Base-by-base conservation (phyloP, 2,888 invertebrate species). In the Seladonia tumulorum region DNA sequence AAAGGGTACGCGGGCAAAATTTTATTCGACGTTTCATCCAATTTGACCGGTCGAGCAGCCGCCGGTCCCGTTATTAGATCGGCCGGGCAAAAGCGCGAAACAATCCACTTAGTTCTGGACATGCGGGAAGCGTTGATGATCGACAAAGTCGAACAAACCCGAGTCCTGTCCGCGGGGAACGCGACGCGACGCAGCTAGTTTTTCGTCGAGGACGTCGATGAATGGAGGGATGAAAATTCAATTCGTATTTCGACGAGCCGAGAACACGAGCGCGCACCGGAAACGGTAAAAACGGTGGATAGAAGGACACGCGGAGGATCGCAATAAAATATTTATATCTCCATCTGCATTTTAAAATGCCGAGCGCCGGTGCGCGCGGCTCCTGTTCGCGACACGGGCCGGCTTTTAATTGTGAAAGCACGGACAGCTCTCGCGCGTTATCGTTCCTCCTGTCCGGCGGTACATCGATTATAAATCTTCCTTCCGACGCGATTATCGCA, bases 261-360 rank as follows among this genome's bases (percentile, higher is more conserved):
- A 35, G 68, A 66, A 8, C n/a, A 10, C 1, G n/a, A n/a, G 53
- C n/a, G n/a, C 53, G 10, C 53, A n/a, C 35, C 39, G 68, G 68
- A 70, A 70, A 70, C 39, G 39, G 39, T 70, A 39, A 22, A 66
- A 70, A 70, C 42, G 68, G 22, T 22, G 10, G 39, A 12, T 16
- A 22, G 22, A 22, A 39, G 39, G 68, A 70, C 60, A 60, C 53
- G 79, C 39, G 53, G 79, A 76, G 89, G 77, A 85, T 89, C 89
- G 88, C 86, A 90, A 70, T 92, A 91, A 92, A 92, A 92, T 91
- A 92, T 93, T 93, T 92, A 91, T 92, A 90, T 89, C 89, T 91
- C 88, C 89, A 92, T 93, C 93, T 93, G 92, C 92, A 93, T 93
- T 93, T 93, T 91, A 91, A 92, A 92, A 87, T n/a, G 87, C 85